Evolutionary conservation across 2,797 vertebrate species (phyloP).

Genomic region (Bradypus variegatus): DNA sequence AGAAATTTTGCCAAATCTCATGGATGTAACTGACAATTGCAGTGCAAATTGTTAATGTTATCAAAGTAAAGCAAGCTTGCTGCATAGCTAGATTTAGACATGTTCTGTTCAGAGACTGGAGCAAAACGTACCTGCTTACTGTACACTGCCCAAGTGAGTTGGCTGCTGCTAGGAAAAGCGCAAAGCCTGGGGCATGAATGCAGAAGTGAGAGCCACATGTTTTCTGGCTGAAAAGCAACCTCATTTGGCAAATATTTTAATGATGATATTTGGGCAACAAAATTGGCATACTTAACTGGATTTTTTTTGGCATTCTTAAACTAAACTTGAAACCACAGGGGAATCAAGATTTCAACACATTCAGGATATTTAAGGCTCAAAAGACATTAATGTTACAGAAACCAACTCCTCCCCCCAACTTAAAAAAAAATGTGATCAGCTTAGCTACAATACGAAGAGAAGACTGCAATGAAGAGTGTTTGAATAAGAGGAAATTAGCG

Average conservation of each 20-base stretch:
- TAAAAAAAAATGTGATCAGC: background rate
- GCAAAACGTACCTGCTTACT: too few relatives aligned
- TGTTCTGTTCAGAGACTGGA: background rate
- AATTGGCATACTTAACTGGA: background rate
- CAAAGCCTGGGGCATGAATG: too few relatives aligned
- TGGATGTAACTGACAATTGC: background rate
- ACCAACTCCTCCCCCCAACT: too few relatives aligned
- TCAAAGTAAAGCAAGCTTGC: background rate
- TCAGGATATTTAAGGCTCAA: background rate
- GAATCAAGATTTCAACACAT: background rate
- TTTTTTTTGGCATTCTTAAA: background rate
- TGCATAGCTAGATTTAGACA: background rate
- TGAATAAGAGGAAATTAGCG: background rate
- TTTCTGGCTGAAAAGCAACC: background rate
- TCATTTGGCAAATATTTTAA: background rate
- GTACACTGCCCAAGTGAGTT: background rate
- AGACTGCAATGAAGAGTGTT: background rate
- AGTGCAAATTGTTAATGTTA: background rate
- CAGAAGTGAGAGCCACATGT: background rate
- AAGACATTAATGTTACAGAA: background rate
- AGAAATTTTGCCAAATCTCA: too few relatives aligned
- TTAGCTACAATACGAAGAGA: background rate
- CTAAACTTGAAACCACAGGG: background rate
- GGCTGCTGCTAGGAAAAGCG: background rate
- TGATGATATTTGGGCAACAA: background rate